Evolutionary conservation across 2,113 vertebrate genomes (phyloP).

Genomic region (Petaurus breviceps): DNA sequence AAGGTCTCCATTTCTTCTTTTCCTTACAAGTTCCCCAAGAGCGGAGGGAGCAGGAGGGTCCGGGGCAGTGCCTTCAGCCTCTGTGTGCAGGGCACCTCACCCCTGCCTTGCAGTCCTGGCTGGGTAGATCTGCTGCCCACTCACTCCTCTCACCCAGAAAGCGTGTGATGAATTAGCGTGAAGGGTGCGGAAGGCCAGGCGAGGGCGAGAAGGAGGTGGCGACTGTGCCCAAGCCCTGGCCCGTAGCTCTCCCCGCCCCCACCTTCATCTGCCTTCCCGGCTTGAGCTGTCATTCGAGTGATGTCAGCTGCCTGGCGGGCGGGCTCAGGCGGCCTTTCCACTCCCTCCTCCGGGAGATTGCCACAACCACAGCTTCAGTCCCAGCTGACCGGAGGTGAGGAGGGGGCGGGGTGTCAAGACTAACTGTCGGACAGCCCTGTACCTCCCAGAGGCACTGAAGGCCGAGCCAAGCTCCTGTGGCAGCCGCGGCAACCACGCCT

Average conservation of each 20-base stretch:
- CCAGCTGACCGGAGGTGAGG: slow-evolving; percentile 9
- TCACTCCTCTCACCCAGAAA: background rate
- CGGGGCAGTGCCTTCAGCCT: background rate
- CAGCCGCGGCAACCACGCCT: background rate
- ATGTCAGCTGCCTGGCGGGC: background rate
- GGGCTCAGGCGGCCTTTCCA: background rate
- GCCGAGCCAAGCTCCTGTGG: background rate
- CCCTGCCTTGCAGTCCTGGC: too few species aligned
- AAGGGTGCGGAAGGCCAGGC: background rate
- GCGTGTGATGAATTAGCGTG: rapidly evolving
- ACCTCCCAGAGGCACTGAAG: background rate
- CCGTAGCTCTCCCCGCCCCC: background rate
- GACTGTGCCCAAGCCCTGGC: rapidly evolving
- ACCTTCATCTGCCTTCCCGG: background rate
- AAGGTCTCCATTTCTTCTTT: background rate
- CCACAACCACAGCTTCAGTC: background rate
- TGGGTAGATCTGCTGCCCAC: background rate
- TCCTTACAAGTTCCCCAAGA: too few species aligned
- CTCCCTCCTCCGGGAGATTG: rapidly evolving
- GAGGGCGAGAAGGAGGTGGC: background rate
- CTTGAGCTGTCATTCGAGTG: background rate
- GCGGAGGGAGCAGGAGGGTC: too few species aligned
- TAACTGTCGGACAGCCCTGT: too few species aligned
- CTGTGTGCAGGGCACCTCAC: background rate
- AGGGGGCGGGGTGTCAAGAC: background rate